Evolutionary conservation across 2,888 invertebrate species (phyloP).

Genomic region (Sericinus montela): DNA sequence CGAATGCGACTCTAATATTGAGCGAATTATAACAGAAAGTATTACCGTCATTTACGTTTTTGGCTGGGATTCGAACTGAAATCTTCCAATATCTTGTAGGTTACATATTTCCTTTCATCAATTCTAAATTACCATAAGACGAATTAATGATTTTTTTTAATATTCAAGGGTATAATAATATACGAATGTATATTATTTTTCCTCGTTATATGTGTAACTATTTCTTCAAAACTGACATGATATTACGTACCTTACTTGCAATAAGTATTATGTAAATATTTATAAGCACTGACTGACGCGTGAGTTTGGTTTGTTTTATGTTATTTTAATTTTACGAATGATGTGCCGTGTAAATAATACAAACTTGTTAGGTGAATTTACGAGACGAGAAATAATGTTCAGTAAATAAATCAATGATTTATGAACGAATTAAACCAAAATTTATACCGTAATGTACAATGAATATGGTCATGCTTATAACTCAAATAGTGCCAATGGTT

Average conservation of each 20-base stretch:
- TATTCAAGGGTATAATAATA: too few relatives aligned
- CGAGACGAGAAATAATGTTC: constrained; percentile 13
- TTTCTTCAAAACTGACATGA: constrained; percentile 21
- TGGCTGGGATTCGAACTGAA: too few relatives aligned
- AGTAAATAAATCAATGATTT: constrained; percentile 11
- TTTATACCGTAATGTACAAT: constrained; percentile 72
- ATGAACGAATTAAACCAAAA: constrained; percentile 55
- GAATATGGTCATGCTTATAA: constrained; percentile 37
- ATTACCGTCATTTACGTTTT: too few relatives aligned
- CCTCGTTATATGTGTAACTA: constrained; percentile 15
- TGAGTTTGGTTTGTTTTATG: constrained; percentile 46
- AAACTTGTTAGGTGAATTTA: constrained; percentile 32
- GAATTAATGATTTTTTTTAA: too few relatives aligned
- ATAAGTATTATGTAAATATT: constrained; percentile 66
- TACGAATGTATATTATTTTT: too few relatives aligned
- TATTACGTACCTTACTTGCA: constrained; percentile 59
- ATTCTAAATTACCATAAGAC: too few relatives aligned
- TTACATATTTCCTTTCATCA: too few relatives aligned
- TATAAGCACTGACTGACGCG: constrained; percentile 52
- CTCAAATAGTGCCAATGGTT: constrained; percentile 63
- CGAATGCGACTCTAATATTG: too few relatives aligned
- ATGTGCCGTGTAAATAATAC: constrained; percentile 74
- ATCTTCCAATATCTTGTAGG: too few relatives aligned
- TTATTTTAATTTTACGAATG: constrained; percentile 50
- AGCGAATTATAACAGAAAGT: too few relatives aligned